Evolutionary conservation across 2,888 invertebrate genomes (phyloP).

Genomic region (Resseliella maxima): DNA sequence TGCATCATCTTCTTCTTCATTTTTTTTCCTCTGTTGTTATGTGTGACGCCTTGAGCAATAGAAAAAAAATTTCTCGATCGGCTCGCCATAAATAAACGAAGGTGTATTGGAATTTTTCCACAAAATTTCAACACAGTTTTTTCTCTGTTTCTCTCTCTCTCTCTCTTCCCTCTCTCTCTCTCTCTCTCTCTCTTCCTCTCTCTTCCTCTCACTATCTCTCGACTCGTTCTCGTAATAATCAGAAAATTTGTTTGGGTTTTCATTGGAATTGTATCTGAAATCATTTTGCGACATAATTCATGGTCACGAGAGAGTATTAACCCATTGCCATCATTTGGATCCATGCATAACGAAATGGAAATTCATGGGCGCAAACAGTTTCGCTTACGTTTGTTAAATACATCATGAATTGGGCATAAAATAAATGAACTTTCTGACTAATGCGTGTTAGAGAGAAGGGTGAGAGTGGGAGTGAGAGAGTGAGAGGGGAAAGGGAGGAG

Average conservation of each 20-base stretch:
- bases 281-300: constrained; percentile 38
- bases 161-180: no score
- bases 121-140: not conserved
- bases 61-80: constrained; percentile 7
- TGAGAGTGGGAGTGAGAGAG: no score
- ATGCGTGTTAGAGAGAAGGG: no score
- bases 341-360: constrained; percentile 19
- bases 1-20: not conserved
- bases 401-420: not conserved
- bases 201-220: not conserved
- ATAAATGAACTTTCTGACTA: not conserved
- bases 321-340: not conserved
- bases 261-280: not conserved
- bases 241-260: not conserved
- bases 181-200: no score
- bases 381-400: constrained; percentile 29
- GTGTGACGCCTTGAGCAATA: not conserved
- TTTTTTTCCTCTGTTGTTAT: not conserved
- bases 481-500: no score
- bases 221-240: not conserved
- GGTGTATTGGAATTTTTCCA: not conserved
- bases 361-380: not conserved
- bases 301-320: constrained; percentile 40
- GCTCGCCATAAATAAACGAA: not conserved
- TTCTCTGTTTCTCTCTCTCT: not conserved